phyloP scores from a whole-genome alignment of 2,888 invertebrate genomes.

The Congeria kusceri region DNA sequence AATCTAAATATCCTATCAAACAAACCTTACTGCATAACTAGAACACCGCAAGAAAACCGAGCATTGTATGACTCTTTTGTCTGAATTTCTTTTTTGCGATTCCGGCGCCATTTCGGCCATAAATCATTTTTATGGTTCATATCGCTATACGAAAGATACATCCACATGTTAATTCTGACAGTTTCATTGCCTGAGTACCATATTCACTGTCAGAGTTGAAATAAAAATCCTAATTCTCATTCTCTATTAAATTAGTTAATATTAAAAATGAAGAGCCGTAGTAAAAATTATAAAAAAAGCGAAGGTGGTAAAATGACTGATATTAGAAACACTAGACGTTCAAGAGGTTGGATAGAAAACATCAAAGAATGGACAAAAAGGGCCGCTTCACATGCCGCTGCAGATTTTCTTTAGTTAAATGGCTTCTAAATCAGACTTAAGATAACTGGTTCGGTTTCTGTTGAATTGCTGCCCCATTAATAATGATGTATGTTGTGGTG shows the following conservation, averaged over 20 bases:
- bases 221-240: constrained; percentile 62
- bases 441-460: constrained; percentile 30
- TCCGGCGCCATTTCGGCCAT: constrained; percentile 59
- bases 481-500: constrained; percentile 33
- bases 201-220: constrained; percentile 59
- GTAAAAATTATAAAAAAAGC: constrained; percentile 17
- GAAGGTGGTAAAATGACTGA: background rate
- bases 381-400: too few relatives aligned
- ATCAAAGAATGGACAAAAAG: background rate
- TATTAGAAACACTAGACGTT: background rate
- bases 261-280: constrained; percentile 38
- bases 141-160: constrained; percentile 59
- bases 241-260: constrained; percentile 30
- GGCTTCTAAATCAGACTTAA: constrained; percentile 9
- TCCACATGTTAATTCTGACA: constrained; percentile 61
- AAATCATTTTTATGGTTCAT: constrained; percentile 67
- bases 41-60: constrained; percentile 27
- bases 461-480: constrained; percentile 37
- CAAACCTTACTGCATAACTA: background rate
- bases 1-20: background rate
- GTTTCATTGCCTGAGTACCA: constrained; percentile 60
- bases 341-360: background rate
- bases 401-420: constrained; percentile 5
- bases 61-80: constrained; percentile 27
- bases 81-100: constrained; percentile 42